Evolutionary conservation across 1,140 invertebrate genomes (phyloP), one percentile per base, ranked within the genome.

Genomic region (Drosophila repletoides): DNA sequence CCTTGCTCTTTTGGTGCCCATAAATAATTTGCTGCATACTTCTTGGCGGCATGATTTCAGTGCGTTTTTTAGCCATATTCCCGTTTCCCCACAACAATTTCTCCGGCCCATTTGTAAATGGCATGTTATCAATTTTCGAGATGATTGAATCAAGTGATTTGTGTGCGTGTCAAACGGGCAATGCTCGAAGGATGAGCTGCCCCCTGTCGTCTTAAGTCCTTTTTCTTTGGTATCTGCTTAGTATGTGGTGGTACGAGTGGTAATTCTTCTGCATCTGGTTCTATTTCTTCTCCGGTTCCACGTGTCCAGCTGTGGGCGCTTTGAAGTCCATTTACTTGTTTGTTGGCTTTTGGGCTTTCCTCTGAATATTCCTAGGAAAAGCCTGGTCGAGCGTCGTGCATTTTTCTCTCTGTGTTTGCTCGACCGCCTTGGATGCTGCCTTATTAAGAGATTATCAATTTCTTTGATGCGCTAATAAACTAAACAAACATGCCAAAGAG

Each of bases 41-140:
- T 69, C 33, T 45, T 36, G 56, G 67, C 63, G 17, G 49, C 29
- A 22, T 29, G 40, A 48, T 34, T 36, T 72, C 64, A 65, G 71
- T 71, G 61, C 56, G 79, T 73, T 79, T 79, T 75, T 79, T 65
- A 58, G 49, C 26, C 40, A 15, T 33, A 19, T 29, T 9, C 7
- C 9, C 10, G 6, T 2, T 15, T 12, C 9, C 10, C 6, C 7
- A 7, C 21, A n/a, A n/a, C n/a, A n/a, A n/a, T 21, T 40, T 10
- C 17, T 36, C 31, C 52, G 24, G 2, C n/a, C 9, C 88, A 89
- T 89, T 89, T 88, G 87, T 81, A 89, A 89, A 89, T 89, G 87
- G 83, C 68, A 89, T 89, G 88, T 81, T 89, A 89, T 89, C 88
- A 89, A 89, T 89, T 89, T 89, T 88, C 87, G 61, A 89, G 87